Base-by-base conservation (phyloP, 2,113 vertebrate genomes). In the Chelonoidis abingdonii region DNA sequence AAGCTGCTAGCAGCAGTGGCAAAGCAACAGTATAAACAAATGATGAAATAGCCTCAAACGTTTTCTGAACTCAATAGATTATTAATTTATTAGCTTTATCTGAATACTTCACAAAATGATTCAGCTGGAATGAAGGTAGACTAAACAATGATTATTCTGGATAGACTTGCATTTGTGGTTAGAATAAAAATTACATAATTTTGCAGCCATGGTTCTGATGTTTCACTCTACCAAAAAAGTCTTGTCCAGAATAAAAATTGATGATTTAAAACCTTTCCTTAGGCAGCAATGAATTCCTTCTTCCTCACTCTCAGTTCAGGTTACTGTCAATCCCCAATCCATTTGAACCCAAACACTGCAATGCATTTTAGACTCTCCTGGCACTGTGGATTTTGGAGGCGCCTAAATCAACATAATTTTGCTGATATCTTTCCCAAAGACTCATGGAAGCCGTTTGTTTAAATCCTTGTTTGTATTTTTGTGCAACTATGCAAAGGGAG, bases 21-120 rank as follows among this genome's bases (percentile, higher is more conserved):
- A 92, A 93, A 47, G 50, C 25, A 27, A 35, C 83, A 75, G 87
- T 91, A 84, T 89, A 95, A 97, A 86, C 24, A 10, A 92, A 94
- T 75, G 89, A 92, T 89, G 93, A 93, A 97, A 95, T 95, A 96
- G 86, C 93, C 94, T 97, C 88, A 95, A 94, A 94, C 29, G 38
- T 75, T 84, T 94, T 89, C 83, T 94, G 89, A 92, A 86, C 89
- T 41, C n/a, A 69, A 57, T 25, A 78, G 76, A 94, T 97, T 65
- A 96, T 90, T 93, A 89, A 93, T 96, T 97, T 84, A 95, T 54
- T 80, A 79, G 83, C 50, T 76, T 97, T 92, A 89, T 31, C 50
- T 80, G 72, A 95, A 59, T 89, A 79, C 35, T 92, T 95, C 47
- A 35, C 92, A 89, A 96, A 92, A 83, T 41, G 90, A 93, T 62